A percentile compares a stretch with the other conserved stretches of the same genome.
Conservation (phyloP, 2,113 vertebrate species). For the Anser brachyrhynchus region DNA sequence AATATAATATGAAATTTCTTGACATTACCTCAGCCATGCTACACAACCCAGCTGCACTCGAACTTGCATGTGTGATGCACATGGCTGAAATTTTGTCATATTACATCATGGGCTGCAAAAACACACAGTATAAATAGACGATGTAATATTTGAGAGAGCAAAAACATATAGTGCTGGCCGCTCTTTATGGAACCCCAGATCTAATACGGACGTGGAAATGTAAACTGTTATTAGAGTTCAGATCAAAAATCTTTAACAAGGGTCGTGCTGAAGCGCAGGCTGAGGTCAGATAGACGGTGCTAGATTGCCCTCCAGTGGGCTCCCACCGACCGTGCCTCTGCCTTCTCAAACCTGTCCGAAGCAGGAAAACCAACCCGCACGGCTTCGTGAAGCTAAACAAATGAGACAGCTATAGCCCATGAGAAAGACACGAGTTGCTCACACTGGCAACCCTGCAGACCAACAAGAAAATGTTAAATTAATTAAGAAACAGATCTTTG, state of each 20-base stretch:
- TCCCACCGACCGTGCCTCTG: neutral
- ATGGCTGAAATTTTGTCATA: conserved; percentile 72
- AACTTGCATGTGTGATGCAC: conserved; percentile 77
- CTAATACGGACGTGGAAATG: conserved; percentile 44
- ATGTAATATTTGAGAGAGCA: conserved; percentile 68
- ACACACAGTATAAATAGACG: conserved; percentile 75
- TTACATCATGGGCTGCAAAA: conserved; percentile 77
- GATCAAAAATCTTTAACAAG: neutral
- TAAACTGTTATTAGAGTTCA: neutral
- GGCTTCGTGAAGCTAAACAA: neutral
- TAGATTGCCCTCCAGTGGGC: conserved; percentile 80
- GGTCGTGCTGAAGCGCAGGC: neutral
- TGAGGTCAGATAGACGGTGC: conserved; percentile 43
- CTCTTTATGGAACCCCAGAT: conserved; percentile 48
- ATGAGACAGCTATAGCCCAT: neutral
- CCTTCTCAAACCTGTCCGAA: neutral
- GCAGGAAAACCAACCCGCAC: neutral
- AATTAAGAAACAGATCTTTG: conserved; percentile 5
- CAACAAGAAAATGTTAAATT: neutral
- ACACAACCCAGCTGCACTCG: conserved; percentile 78
- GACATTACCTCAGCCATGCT: conserved; percentile 82
- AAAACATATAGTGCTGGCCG: conserved; percentile 57
- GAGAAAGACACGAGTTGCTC: neutral
- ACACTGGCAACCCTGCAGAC: neutral
- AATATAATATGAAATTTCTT: conserved; percentile 84